Evolutionary conservation across 1,140 invertebrate species (phyloP).

Genomic region (Pogonomyrmex barbatus): DNA sequence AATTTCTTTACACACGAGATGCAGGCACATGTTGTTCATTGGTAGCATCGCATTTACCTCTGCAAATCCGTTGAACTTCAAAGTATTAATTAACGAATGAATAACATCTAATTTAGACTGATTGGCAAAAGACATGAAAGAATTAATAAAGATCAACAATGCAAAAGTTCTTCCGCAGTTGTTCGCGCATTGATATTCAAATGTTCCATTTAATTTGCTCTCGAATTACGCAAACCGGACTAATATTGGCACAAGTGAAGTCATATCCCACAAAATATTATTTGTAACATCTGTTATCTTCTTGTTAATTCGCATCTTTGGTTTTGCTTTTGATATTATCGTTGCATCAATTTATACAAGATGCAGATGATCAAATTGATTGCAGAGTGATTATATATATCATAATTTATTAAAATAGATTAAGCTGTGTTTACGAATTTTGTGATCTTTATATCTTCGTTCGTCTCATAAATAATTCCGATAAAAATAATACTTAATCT

Average conservation of each 20-base stretch:
- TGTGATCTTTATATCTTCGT: neutral
- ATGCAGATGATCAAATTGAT: neutral
- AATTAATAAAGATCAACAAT: conserved; percentile 17
- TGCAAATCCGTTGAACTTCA: neutral
- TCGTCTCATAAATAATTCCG: neutral
- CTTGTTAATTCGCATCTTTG: neutral
- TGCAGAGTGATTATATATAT: neutral
- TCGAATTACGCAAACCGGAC: neutral
- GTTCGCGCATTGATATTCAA: neutral
- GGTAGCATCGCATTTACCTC: neutral
- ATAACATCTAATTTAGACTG: neutral
- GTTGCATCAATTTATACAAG: neutral
- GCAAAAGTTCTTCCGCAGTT: neutral
- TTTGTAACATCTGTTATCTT: neutral
- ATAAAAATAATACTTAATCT: neutral
- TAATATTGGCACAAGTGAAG: conserved; percentile 44
- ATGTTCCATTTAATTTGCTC: neutral
- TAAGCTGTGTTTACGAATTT: neutral
- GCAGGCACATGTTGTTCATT: neutral
- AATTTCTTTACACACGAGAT: neutral
- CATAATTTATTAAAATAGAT: conserved; percentile 27
- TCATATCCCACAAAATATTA: neutral
- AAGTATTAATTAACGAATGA: neutral
- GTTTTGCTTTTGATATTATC: neutral
- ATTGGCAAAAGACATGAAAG: neutral